Percentiles rank a stretch among this genome's conserved stretches.
These are phyloP conservation scores for Pyrrhosoma nymphula DNA, from an alignment of 2,888 invertebrate genomes.

Conservation along the genomic window DNA sequence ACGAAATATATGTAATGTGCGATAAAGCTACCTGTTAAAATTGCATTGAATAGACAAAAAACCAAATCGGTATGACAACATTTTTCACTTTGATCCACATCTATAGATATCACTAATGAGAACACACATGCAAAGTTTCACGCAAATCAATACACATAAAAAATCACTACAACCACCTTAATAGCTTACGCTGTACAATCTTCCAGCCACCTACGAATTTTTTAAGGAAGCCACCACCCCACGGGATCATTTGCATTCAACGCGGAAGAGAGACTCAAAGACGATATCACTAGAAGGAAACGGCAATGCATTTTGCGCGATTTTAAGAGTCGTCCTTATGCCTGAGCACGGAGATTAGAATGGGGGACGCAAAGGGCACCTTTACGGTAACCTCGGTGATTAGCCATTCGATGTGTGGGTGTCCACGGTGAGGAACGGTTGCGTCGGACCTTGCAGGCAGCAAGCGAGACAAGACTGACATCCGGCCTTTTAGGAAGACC, in stretches of 20 bases:
- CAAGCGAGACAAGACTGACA: background rate
- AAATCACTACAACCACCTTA: too few relatives aligned
- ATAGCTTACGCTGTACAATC: too few relatives aligned
- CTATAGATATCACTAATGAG: too few relatives aligned
- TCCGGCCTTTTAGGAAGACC: background rate
- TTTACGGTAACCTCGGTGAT: background rate
- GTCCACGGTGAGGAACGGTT: background rate
- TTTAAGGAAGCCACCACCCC: too few relatives aligned
- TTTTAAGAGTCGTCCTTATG: background rate
- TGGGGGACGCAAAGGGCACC: background rate
- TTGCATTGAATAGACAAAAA: too few relatives aligned
- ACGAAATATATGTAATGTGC: too few relatives aligned
- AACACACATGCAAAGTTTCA: too few relatives aligned
- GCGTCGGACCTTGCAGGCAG: background rate
- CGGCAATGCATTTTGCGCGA: background rate
- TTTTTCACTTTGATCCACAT: too few relatives aligned
- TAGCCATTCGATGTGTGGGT: background rate
- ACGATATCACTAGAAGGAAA: background rate
- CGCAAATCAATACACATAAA: too few relatives aligned
- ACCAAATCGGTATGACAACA: too few relatives aligned
- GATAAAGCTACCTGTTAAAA: too few relatives aligned
- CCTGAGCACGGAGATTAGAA: background rate
- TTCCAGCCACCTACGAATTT: too few relatives aligned
- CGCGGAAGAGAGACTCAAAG: background rate
- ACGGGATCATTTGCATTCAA: background rate